phyloP scores from a whole-genome alignment of 2,888 invertebrate genomes.

The Cephus sareptanus region DNA sequence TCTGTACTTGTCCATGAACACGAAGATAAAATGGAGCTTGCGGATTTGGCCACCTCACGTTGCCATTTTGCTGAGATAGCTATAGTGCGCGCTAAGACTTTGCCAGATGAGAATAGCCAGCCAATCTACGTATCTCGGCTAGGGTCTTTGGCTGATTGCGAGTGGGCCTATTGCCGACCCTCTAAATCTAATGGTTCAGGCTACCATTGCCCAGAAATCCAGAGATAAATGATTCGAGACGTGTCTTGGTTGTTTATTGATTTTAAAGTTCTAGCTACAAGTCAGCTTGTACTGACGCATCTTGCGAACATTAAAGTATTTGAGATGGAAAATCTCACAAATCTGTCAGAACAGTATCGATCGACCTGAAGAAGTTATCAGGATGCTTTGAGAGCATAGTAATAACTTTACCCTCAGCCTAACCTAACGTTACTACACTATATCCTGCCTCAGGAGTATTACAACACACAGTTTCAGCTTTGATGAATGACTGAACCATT shows the following conservation, averaged over 20 bases:
- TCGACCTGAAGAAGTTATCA: not conserved
- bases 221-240: not conserved
- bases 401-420: not conserved
- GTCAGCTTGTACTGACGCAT: not conserved
- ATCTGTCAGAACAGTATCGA: not conserved
- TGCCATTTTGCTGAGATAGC: not conserved
- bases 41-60: not conserved
- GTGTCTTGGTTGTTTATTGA: not conserved
- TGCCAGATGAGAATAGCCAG: not conserved
- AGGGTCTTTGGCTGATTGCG: not conserved
- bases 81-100: not conserved
- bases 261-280: not conserved
- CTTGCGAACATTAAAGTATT: not conserved
- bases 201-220: not conserved
- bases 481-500: not conserved
- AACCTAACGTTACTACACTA: not conserved
- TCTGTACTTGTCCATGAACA: not conserved
- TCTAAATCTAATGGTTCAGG: not conserved
- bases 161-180: not conserved
- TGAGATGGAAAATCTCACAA: not conserved
- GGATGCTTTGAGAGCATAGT: not conserved
- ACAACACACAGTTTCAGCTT: not conserved
- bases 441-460: not conserved
- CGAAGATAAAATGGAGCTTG: not conserved
- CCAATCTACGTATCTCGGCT: not conserved